Percentiles rank a stretch among this genome's conserved stretches.
These are phyloP conservation scores for Calliphora vicina DNA, from an alignment of 1,140 invertebrate species.

Conservation along the genomic window DNA sequence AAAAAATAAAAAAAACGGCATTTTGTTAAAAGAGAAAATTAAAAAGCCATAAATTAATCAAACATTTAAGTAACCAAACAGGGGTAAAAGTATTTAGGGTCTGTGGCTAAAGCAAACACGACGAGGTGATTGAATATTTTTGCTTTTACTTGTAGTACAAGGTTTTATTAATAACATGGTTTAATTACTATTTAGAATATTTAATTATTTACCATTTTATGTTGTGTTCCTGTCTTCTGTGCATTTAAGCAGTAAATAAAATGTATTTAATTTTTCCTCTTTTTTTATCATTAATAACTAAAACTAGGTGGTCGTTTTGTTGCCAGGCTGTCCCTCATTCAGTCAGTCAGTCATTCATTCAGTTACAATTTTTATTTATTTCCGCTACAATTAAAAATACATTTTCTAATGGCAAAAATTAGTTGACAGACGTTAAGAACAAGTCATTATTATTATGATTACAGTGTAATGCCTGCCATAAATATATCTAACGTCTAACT, in stretches of 20 bases:
- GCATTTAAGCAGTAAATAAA: background rate
- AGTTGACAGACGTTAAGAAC: constrained; percentile 25
- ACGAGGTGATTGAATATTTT: background rate
- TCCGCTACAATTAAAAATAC: constrained; percentile 34
- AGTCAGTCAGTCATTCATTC: background rate
- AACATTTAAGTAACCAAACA: background rate
- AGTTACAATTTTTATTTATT: constrained; percentile 21
- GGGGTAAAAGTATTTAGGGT: no score
- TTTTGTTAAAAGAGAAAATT: background rate
- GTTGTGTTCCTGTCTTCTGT: no score
- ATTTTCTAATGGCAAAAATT: constrained; percentile 34
- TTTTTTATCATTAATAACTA: background rate
- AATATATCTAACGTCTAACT: background rate
- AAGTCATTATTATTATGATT: constrained; percentile 23
- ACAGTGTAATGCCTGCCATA: background rate
- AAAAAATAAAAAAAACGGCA: no score
- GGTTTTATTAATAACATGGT: background rate
- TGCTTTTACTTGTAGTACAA: background rate
- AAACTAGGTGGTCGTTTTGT: background rate
- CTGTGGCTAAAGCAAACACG: background rate
- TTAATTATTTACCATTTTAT: background rate
- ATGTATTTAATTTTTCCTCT: background rate
- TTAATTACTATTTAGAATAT: constrained; percentile 17
- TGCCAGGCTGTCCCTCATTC: background rate
- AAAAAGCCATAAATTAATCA: background rate